Base-by-base conservation (phyloP, 92 coral and sea anemone species). In the Paragorgia papillata region DNA sequence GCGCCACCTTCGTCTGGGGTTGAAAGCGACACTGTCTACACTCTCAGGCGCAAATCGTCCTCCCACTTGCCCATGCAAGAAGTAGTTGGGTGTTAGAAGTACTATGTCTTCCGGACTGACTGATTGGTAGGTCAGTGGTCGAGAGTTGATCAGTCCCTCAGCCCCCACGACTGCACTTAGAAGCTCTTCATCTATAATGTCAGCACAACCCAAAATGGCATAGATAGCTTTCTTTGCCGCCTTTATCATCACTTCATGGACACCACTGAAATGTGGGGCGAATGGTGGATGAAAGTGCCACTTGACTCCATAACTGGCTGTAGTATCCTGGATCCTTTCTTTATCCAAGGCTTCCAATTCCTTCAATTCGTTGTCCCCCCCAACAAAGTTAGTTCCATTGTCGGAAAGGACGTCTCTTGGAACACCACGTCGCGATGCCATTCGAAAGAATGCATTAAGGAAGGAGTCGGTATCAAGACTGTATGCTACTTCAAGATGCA, bases 181-280 rank as follows among this genome's bases (percentile, higher is more conserved):
- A 41, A 84, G 80, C 83, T 84, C 88, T 60, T 84, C 88, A 50
- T 79, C 88, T 46, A 74, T 69, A 35, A 69, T 65, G 67, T 69
- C 84, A 31, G 66, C 80, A 20, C 67, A 15, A 19, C 88, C 85
- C 64, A 84, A 39, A 22, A 71, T 80, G 2, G 85, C 81, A 25
- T 57, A 53, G 14, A 80, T 63, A 17, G 81, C 88, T 26, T 79
- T 84, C 71, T 79, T 84, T 6, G 88, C 85, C 26, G 85, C 85
- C 59, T 73, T 85, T 4, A 85, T 67, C 88, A 80, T 85, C 17
- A 85, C 64, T 33, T 85, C 88, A 63, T 80, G 74, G 20, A 80
- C 88, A 12, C 88, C 81, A 18, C 88, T 80, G 69, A 85, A 85
- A 66, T 85, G 88, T 29, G 85, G 88, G 59, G 81, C 85, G 27